phyloP scores from a whole-genome alignment of 2,113 vertebrate species.

The Zosterops hypoxanthus region DNA sequence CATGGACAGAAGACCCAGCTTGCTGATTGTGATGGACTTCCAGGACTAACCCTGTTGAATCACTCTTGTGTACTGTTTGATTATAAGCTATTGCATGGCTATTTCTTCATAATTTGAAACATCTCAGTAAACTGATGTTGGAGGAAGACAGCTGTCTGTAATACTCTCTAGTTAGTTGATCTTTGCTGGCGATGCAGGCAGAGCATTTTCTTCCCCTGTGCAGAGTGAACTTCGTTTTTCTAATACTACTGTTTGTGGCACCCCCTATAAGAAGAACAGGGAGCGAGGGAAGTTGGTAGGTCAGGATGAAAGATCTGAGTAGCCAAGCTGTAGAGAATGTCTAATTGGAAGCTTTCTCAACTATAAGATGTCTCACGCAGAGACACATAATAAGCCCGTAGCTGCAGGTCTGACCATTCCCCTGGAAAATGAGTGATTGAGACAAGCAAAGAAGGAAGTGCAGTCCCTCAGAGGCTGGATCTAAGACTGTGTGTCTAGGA shows the following conservation, averaged over 20 bases:
- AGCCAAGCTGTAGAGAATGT: background rate
- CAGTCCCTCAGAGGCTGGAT: background rate
- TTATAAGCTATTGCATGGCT: background rate
- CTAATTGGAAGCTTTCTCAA: background rate
- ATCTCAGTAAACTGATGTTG: background rate
- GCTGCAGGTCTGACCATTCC: background rate
- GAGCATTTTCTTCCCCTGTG: rapidly evolving
- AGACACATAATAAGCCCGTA: background rate
- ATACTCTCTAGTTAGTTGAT: background rate
- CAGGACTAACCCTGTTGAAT: background rate
- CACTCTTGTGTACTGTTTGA: background rate
- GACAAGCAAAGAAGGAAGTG: background rate
- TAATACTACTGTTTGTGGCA: background rate
- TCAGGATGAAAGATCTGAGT: background rate
- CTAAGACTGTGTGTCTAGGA: background rate
- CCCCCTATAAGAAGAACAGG: background rate
- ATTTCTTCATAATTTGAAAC: background rate
- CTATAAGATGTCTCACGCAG: background rate
- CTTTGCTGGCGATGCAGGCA: background rate
- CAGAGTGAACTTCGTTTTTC: background rate
- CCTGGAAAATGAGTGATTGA: background rate
- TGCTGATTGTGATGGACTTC: background rate
- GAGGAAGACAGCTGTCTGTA: background rate
- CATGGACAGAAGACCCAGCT: background rate
- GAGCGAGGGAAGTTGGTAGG: no score